A percentile compares a stretch with the other conserved stretches of the same genome.
phyloP scores from a whole-genome alignment of 1,140 invertebrate species.

The Ostrea denselamellosa region DNA sequence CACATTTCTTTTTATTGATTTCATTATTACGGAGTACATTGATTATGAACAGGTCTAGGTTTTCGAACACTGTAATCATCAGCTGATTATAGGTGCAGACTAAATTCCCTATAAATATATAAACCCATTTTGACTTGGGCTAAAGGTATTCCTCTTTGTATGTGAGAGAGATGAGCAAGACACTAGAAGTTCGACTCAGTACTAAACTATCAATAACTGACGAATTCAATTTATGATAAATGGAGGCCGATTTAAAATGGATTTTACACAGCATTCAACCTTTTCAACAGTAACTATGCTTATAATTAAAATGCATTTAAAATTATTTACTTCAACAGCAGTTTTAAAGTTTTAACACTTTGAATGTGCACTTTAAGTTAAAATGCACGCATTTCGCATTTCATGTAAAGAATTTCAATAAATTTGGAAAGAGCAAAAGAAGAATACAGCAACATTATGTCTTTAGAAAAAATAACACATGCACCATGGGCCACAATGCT shows the following conservation, averaged over 20 bases:
- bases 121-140: not conserved
- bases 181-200: not conserved
- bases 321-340: too few relatives aligned
- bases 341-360: too few relatives aligned
- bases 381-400: too few relatives aligned
- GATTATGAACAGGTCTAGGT: conserved; percentile 24
- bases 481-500: too few relatives aligned
- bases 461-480: too few relatives aligned
- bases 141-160: not conserved
- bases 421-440: too few relatives aligned
- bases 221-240: not conserved
- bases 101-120: conserved; percentile 16
- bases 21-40: not conserved
- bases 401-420: too few relatives aligned
- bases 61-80: conserved; percentile 20
- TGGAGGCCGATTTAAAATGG: not conserved
- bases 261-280: conserved; percentile 16
- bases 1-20: conserved; percentile 25
- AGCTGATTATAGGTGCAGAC: conserved; percentile 27
- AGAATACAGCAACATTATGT: too few relatives aligned
- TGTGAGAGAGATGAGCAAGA: not conserved
- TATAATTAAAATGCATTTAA: too few relatives aligned
- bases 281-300: not conserved
- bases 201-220: conserved; percentile 5
- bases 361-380: too few relatives aligned